phyloP scores from a whole-genome alignment of 2,113 vertebrate species.

The Serilophus lunatus region DNA sequence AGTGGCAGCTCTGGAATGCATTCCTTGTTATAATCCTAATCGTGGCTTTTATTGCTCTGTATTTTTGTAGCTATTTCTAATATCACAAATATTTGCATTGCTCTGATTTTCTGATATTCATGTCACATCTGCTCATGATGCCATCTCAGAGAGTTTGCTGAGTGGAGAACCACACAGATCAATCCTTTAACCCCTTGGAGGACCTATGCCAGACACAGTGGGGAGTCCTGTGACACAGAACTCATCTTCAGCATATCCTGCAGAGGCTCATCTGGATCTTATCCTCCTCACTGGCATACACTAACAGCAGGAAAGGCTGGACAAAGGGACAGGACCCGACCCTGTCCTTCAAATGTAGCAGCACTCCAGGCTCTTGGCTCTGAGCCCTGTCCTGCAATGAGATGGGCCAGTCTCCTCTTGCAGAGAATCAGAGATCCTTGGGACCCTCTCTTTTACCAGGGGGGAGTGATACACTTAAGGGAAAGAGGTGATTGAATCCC shows the following conservation, averaged over 20 bases:
- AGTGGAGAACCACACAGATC: background rate
- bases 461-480: background rate
- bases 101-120: background rate
- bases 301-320: background rate
- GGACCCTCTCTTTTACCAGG: background rate
- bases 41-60: background rate
- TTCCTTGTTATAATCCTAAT: background rate
- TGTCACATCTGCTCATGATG: background rate
- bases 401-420: background rate
- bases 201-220: fast-evolving
- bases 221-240: background rate
- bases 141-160: background rate
- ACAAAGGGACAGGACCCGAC: background rate
- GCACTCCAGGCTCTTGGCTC: background rate
- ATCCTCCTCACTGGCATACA: background rate
- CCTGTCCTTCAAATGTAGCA: background rate
- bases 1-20: constrained; percentile 8
- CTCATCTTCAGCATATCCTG: background rate
- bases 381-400: background rate
- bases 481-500: background rate
- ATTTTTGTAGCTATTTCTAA: constrained; percentile 36
- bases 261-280: background rate
- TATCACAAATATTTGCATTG: background rate
- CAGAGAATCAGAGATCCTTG: fast-evolving
- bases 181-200: background rate